Conservation (phyloP, 2,888 invertebrate genomes). For the Parnassius glacialis region DNA sequence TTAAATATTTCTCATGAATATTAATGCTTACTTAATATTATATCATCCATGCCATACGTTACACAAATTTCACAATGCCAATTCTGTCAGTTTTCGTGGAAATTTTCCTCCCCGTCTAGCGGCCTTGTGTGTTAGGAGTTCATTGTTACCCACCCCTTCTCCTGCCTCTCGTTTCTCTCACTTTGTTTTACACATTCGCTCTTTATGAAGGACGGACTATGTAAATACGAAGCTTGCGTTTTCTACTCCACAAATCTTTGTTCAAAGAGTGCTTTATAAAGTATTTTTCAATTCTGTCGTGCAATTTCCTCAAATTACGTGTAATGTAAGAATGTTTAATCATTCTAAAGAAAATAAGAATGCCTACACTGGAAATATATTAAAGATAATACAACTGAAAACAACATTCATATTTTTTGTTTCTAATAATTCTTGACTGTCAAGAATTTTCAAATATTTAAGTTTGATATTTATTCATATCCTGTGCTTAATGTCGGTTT, state of each 20-base stretch:
- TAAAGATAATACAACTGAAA: no score
- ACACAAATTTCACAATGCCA: conserved; percentile 32
- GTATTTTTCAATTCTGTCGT: no score
- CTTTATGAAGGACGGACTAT: conserved; percentile 29
- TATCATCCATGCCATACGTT: conserved; percentile 2
- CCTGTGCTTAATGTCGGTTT: no score
- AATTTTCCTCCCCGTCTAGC: conserved; percentile 45
- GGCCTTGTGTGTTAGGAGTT: conserved; percentile 37
- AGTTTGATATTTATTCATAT: no score
- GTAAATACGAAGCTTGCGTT: conserved; percentile 15
- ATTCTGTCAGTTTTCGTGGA: conserved; percentile 31
- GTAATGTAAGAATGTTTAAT: no score
- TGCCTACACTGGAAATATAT: no score
- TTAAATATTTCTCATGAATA: not conserved
- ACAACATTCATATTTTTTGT: no score
- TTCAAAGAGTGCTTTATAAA: no score
- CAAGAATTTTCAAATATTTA: no score
- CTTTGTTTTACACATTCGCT: conserved; percentile 21
- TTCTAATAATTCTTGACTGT: no score
- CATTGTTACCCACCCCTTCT: conserved; percentile 29
- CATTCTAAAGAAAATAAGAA: no score
- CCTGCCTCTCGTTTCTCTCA: conserved; percentile 17
- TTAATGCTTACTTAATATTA: not conserved
- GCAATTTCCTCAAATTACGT: no score
- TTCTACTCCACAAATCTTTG: conserved; percentile 1